A percentile compares a stretch with the other conserved stretches of the same genome.
Conservation (phyloP, 2,797 vertebrate genomes). For the Sphaeramia orbicularis region DNA sequence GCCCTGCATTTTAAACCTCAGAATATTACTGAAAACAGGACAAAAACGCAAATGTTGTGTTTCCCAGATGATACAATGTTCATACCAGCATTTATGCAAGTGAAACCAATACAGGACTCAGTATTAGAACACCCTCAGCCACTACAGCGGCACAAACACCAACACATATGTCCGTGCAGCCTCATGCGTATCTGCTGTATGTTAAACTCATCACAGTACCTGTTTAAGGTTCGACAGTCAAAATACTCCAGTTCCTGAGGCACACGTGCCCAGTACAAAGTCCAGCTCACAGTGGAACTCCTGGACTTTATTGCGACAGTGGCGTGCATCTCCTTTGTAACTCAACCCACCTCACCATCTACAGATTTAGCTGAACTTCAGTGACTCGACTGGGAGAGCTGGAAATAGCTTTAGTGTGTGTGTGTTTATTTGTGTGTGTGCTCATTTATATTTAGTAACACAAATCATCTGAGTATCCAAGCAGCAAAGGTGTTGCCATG, state of each 20-base stretch:
- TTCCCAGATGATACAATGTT: too few relatives aligned
- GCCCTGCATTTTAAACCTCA: too few relatives aligned
- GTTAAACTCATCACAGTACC: constrained; percentile 51
- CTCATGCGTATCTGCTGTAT: neutral
- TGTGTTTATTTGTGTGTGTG: constrained; percentile 34
- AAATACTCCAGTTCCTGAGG: neutral
- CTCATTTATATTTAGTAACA: constrained; percentile 64
- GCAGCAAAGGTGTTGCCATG: constrained; percentile 1
- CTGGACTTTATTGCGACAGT: constrained; percentile 38
- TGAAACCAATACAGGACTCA: constrained; percentile 4
- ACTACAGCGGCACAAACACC: neutral
- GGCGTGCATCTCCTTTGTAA: constrained; percentile 65
- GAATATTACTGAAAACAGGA: too few relatives aligned
- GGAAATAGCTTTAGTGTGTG: constrained; percentile 76
- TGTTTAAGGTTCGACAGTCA: constrained; percentile 24
- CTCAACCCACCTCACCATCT: constrained; percentile 55
- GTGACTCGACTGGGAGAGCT: constrained; percentile 57
- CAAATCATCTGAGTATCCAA: constrained; percentile 23
- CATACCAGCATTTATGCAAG: neutral
- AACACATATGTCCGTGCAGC: constrained; percentile 12
- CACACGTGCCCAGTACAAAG: too few relatives aligned
- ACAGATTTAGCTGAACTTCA: constrained; percentile 69
- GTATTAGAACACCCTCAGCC: neutral
- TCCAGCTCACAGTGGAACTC: constrained; percentile 4
- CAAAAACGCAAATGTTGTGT: too few relatives aligned